These are phyloP conservation scores for Phyllostomus hastatus DNA, from an alignment of 2,113 vertebrate genomes.

Conservation along the genomic window DNA sequence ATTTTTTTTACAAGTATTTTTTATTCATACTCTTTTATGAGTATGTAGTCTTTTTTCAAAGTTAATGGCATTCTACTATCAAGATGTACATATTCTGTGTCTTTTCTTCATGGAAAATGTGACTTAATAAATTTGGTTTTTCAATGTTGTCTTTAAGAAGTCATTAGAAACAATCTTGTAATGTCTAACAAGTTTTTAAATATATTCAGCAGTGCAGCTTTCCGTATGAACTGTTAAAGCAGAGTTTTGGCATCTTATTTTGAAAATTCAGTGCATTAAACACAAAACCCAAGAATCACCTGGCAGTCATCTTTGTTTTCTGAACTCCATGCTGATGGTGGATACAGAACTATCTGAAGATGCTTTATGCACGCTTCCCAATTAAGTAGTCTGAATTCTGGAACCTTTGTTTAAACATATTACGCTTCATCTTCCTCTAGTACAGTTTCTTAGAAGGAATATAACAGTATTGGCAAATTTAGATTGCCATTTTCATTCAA, in stretches of 20 bases:
- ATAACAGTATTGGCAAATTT: not conserved
- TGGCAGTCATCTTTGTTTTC: not conserved
- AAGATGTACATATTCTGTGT: not conserved
- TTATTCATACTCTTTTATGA: not conserved
- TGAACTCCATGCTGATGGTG: not conserved
- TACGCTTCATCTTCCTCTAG: not conserved
- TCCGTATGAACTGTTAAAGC: not conserved
- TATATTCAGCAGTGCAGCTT: not conserved
- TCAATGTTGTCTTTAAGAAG: not conserved
- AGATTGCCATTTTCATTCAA: not conserved
- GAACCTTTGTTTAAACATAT: not conserved
- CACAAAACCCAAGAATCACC: not conserved
- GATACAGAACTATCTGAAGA: not conserved
- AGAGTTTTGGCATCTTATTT: not conserved
- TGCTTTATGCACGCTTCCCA: not conserved
- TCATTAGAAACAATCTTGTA: not conserved
- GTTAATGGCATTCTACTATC: not conserved
- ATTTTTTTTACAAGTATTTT: not conserved
- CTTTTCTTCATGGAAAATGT: slow-evolving; percentile 23
- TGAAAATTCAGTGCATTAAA: not conserved
- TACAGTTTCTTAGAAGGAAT: not conserved
- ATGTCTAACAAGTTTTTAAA: not conserved
- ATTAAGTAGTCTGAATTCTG: not conserved
- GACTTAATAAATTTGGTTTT: not conserved
- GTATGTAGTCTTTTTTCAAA: not conserved